A percentile compares a stretch with the other conserved stretches of the same genome.
These are phyloP conservation scores for Temnothorax longispinosus DNA, from an alignment of 1,140 invertebrate species.

Conservation along the genomic window DNA sequence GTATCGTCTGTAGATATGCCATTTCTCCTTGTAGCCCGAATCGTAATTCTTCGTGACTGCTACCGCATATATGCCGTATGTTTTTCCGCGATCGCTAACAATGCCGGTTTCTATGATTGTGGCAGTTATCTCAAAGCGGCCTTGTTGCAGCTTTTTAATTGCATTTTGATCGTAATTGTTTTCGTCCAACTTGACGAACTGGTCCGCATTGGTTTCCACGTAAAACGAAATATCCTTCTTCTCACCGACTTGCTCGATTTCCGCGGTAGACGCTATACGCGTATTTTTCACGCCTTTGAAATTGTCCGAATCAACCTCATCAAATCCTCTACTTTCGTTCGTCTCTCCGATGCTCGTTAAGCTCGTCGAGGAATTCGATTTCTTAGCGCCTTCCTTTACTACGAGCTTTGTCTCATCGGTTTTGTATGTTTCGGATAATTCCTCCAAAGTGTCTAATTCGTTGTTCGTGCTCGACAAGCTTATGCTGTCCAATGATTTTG, in stretches of 20 bases:
- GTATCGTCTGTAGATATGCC: constrained; percentile 94
- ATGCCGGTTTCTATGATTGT: constrained; percentile 92
- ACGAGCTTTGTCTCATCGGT: constrained; percentile 56
- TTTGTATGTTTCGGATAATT: constrained; percentile 63
- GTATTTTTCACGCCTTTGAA: constrained; percentile 64
- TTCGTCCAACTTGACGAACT: constrained; percentile 78
- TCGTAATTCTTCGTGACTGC: constrained; percentile 90
- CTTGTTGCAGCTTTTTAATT: constrained; percentile 87
- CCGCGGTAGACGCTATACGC: constrained; percentile 67
- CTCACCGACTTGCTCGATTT: constrained; percentile 73
- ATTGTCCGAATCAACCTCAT: constrained; percentile 73
- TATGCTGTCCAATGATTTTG: constrained; percentile 85
- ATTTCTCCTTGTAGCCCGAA: constrained; percentile 89
- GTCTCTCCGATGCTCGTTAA: constrained; percentile 68
- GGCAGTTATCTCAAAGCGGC: constrained; percentile 87
- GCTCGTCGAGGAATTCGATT: constrained; percentile 74
- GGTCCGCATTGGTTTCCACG: constrained; percentile 76
- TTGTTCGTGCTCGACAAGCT: constrained; percentile 83
- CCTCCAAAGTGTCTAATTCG: constrained; percentile 80
- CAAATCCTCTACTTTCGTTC: constrained; percentile 33
- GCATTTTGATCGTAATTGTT: constrained; percentile 79
- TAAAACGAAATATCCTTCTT: constrained; percentile 76
- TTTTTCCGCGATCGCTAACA: constrained; percentile 92
- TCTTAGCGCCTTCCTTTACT: constrained; percentile 67
- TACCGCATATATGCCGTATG: constrained; percentile 96